These are phyloP conservation scores for Pogonophryne albipinna DNA, from an alignment of 2,797 vertebrate species.

Conservation along the genomic window DNA sequence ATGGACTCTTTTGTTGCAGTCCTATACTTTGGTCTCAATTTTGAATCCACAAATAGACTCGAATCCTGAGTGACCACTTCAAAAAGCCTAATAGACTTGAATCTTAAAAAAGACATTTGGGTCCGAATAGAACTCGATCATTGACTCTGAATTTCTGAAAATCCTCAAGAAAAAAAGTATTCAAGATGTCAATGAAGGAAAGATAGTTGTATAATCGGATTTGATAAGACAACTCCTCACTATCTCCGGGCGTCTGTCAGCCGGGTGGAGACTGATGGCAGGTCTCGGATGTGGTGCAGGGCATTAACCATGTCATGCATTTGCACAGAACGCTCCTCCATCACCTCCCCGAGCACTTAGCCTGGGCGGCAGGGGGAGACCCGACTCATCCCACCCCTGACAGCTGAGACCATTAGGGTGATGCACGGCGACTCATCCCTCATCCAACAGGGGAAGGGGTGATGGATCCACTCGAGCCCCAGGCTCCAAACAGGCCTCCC, in stretches of 20 bases:
- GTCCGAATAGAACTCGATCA: neutral
- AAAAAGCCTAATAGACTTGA: conserved; percentile 1
- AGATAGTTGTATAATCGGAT: conserved; percentile 38
- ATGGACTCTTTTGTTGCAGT: neutral
- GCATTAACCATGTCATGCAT: conserved; percentile 78
- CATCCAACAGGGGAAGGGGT: conserved; percentile 66
- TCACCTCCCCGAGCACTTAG: conserved; percentile 76
- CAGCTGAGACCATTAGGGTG: conserved; percentile 73
- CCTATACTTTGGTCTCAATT: neutral
- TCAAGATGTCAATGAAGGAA: conserved; percentile 15
- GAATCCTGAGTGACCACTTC: neutral
- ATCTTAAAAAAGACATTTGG: neutral
- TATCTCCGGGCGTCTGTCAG: conserved; percentile 66
- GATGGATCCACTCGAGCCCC: conserved; percentile 72
- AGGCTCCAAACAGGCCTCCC: conserved; percentile 56
- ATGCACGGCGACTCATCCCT: conserved; percentile 77
- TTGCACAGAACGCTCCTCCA: conserved; percentile 70
- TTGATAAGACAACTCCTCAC: conserved; percentile 58
- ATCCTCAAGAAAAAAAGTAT: conserved; percentile 8
- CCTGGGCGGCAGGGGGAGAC: conserved; percentile 51
- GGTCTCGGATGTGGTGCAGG: conserved; percentile 64
- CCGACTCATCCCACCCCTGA: conserved; percentile 66
- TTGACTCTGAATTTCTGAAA: neutral
- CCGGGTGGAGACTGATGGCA: conserved; percentile 59
- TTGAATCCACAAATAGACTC: neutral